Base-by-base conservation (phyloP, 2,888 invertebrate genomes). In the Nomada hirtipes region DNA sequence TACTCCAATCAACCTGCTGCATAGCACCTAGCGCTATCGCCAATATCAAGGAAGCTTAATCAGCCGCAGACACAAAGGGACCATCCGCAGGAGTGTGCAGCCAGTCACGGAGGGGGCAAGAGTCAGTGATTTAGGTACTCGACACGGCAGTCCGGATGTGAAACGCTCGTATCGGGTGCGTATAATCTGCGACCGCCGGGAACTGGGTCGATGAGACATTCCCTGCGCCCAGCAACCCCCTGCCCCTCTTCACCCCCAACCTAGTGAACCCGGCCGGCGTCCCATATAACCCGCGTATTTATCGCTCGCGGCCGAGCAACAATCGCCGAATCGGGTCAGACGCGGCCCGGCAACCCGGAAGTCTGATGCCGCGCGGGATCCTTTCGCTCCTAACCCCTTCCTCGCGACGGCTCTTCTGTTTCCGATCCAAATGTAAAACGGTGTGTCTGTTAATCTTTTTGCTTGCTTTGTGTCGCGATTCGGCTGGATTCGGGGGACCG, bases 241-340 rank as follows among this genome's bases (percentile, higher is more conserved):
- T 57, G 63, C 29, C 23, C 52, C 52, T 65, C 67, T 67, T 61
- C 65, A 36, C 60, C 61, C 61, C 11, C 64, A 4, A 23, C 36
- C 36, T 36, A 36, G 44, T 23, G 44, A 73, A 63, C 71, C 77
- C 82, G 57, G 23, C 68, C 60, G 63, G 53, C 74, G 70, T 57
- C 77, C 78, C 75, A 65, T 78, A 81, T 78, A 82, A 74, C 67
- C 73, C 72, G 79, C 78, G 81, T 88, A 89, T 89, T 89, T 89
- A 89, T 89, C 83, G 86, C 87, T 85, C 84, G 87, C 85, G 79
- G 79, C 82, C 81, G 88, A 88, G 88, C 88, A 89, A 88, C 88
- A 89, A 88, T 90, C 87, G 82, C 20, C 84, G 88, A 90, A 87
- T 90, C 87, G 85, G 88, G 88, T 89, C 88, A 86, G 80, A 79